Base-by-base conservation (phyloP, 1,140 invertebrate genomes). In the Sinella curviseta region DNA sequence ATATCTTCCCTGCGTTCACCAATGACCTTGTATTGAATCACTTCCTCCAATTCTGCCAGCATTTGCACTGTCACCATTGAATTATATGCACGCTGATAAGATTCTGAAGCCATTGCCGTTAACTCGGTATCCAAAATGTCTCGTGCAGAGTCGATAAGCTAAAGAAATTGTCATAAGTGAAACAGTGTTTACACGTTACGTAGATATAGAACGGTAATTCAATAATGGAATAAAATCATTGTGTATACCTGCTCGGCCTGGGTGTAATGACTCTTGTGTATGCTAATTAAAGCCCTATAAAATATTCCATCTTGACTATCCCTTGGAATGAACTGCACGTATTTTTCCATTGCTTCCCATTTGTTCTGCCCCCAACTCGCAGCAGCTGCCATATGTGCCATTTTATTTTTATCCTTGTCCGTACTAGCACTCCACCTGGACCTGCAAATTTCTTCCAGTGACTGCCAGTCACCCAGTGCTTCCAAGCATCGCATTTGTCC, bases 41-140 rank as follows among this genome's bases (percentile, higher is more conserved):
- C 97, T 89, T 99, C 97, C 86, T 99, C 98, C 57, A 99, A 86
- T 87, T 99, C 98, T 0, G 96, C 94, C 36, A 99, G 87, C 90
- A 99, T 95, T 86, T 99, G 97, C 0, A 98, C 97, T 83, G 94
- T 94, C 0, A 99, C 96, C 94, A 99, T 97, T 0, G 97, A 94
- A 26, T 95, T 96, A 86, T 99, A 99, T 17, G 98, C 98, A 84
- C 97, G 89, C 85, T 97, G 96, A 85, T 99, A 99, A 82, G 97
- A 99, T 87, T 99, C 98, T 0, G 95, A 95, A 0, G 96, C 97
- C 92, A 99, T 97, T 0, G 98, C 96, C 0, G 97, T 98, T 70
- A 99, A 87, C 86, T 99, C 97, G 0, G 95, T 97, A 86, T 99
- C 98, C 2, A 99, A 88, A 34, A 99, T 89, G 87, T 99, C 95